A percentile compares a stretch with the other conserved stretches of the same genome.
These are phyloP conservation scores for Paguma larvata DNA, from an alignment of 2,797 vertebrate species.

Conservation along the genomic window DNA sequence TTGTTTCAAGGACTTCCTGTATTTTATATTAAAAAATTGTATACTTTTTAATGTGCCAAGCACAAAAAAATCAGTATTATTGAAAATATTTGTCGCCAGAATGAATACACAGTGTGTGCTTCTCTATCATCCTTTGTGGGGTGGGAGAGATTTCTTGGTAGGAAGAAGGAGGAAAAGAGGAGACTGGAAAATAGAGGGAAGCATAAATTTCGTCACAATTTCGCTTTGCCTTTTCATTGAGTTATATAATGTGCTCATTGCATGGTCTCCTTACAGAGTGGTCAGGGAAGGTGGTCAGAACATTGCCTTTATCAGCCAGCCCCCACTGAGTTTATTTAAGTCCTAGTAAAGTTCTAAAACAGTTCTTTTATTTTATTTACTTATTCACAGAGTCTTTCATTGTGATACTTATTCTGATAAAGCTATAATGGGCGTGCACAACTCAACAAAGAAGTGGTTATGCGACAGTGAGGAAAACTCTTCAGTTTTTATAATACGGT, in stretches of 20 bases:
- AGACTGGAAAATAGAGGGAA: neutral
- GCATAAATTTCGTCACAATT: neutral
- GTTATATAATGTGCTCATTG: neutral
- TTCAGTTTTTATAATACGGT: neutral
- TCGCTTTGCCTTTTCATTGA: neutral
- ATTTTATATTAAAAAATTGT: neutral
- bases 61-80: neutral
- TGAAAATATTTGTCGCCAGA: neutral
- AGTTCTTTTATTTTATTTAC: neutral
- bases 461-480: neutral
- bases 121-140: neutral
- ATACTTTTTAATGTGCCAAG: neutral
- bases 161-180: neutral
- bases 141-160: neutral
- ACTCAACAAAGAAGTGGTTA: neutral
- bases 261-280: neutral
- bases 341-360: neutral
- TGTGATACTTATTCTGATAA: constrained; percentile 15
- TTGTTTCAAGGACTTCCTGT: neutral
- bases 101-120: neutral
- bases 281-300: neutral
- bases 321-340: neutral
- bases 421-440: neutral
- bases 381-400: neutral
- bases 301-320: neutral